These are phyloP conservation scores for Diachrysia chrysitis DNA, from an alignment of 2,888 invertebrate species.

Conservation along the genomic window DNA sequence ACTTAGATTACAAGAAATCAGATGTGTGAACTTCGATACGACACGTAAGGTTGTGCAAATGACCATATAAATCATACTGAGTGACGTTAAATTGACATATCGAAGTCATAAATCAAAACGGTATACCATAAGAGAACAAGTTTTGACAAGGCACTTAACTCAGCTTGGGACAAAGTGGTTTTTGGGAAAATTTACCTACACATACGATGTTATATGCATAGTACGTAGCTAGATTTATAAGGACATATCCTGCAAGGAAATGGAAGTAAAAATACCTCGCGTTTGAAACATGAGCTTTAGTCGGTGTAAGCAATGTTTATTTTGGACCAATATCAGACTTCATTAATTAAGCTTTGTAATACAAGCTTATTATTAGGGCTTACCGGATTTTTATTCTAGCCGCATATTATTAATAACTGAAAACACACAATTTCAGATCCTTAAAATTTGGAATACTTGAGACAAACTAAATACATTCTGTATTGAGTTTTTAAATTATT, in stretches of 20 bases:
- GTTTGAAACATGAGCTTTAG: background rate
- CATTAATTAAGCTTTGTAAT: background rate
- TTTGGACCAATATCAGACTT: background rate
- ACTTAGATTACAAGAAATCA: slow-evolving; percentile 36
- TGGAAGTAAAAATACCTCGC: background rate
- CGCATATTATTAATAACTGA: too few relatives aligned
- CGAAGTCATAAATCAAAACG: slow-evolving; percentile 86
- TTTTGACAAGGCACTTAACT: slow-evolving; percentile 86
- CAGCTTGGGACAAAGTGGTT: slow-evolving; percentile 75
- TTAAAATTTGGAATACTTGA: too few relatives aligned
- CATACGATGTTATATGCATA: slow-evolving; percentile 32
- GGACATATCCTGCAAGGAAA: slow-evolving; percentile 3
- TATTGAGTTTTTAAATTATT: too few relatives aligned
- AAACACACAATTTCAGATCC: too few relatives aligned
- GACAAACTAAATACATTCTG: too few relatives aligned
- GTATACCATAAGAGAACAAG: slow-evolving; percentile 82
- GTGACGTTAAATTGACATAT: slow-evolving; percentile 87
- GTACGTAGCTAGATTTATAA: slow-evolving; percentile 14
- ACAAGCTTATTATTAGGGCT: background rate
- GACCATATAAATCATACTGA: slow-evolving; percentile 85
- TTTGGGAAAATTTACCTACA: slow-evolving; percentile 69
- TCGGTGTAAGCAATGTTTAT: background rate
- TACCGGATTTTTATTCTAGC: background rate
- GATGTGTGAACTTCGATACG: slow-evolving; percentile 49
- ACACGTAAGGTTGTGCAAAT: slow-evolving; percentile 73